phyloP scores from a whole-genome alignment of 2,888 invertebrate genomes.

The Phytoseiulus persimilis region DNA sequence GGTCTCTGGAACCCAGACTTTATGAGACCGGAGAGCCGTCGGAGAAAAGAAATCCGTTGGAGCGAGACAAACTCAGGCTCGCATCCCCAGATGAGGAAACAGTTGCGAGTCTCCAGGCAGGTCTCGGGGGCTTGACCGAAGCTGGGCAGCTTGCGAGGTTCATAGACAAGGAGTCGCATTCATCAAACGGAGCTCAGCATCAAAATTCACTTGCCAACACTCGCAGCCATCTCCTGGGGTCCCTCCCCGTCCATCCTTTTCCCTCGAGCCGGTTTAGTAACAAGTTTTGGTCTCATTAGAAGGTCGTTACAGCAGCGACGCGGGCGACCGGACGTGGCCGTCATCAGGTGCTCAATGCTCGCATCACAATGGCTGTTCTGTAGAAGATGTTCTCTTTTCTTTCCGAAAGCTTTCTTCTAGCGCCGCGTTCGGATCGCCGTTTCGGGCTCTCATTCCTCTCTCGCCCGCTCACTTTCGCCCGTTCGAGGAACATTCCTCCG shows the following conservation, averaged over 20 bases:
- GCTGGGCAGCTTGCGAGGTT: background rate
- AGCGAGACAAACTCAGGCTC: too few relatives aligned
- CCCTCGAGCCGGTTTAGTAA: background rate
- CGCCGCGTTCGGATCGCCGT: too few relatives aligned
- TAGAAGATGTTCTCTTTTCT: background rate
- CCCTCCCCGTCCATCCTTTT: background rate
- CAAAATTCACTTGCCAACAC: conserved; percentile 5
- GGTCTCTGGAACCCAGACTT: too few relatives aligned
- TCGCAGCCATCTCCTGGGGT: background rate
- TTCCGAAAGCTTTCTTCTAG: background rate
- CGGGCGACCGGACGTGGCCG: background rate
- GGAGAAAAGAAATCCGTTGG: background rate
- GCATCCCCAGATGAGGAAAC: too few relatives aligned
- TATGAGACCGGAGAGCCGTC: too few relatives aligned
- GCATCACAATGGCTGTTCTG: background rate
- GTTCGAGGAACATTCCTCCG: too few relatives aligned
- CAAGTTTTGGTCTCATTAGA: background rate
- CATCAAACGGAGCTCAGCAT: background rate
- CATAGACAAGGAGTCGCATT: background rate
- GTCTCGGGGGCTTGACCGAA: too few relatives aligned
- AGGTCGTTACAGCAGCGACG: background rate
- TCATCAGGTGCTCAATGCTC: background rate
- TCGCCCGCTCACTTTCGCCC: too few relatives aligned
- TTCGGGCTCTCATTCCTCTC: too few relatives aligned
- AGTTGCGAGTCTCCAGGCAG: too few relatives aligned